A percentile compares a stretch with the other conserved stretches of the same genome.
These are phyloP conservation scores for Latrodectus hesperus DNA, from an alignment of 2,888 invertebrate genomes.

Conservation along the genomic window DNA sequence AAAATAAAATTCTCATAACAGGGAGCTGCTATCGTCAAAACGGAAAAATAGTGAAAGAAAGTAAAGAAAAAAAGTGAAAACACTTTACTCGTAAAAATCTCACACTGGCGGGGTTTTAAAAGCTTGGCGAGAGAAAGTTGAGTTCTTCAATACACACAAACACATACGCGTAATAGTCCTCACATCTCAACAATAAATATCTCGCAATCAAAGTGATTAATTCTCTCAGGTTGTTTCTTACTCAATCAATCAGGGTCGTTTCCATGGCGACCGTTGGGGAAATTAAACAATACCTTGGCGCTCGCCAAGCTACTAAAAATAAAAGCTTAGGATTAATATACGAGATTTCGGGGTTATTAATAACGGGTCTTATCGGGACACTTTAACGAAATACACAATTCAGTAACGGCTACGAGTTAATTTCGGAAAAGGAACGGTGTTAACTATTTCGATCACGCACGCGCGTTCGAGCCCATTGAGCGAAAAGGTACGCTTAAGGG, in stretches of 20 bases:
- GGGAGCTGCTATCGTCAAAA: not conserved
- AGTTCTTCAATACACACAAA: not conserved
- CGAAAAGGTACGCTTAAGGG: not conserved
- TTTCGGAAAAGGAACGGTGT: conserved; percentile 18
- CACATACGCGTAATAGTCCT: not conserved
- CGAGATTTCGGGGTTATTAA: conserved; percentile 43
- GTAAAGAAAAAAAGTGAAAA: not conserved
- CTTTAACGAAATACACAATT: conserved; percentile 54
- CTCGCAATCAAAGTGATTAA: conserved; percentile 48
- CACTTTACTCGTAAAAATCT: not conserved
- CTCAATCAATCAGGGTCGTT: conserved; percentile 56
- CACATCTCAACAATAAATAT: conserved; percentile 29
- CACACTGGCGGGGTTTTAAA: not conserved
- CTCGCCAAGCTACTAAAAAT: conserved; percentile 12
- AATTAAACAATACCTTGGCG: conserved; percentile 59
- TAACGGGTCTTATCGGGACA: conserved; percentile 47
- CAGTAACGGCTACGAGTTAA: conserved; percentile 38
- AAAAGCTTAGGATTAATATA: conserved; percentile 58
- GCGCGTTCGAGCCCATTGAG: not conserved
- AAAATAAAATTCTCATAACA: conserved; percentile 18
- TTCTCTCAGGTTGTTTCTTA: conserved; percentile 49
- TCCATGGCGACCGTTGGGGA: conserved; percentile 34
- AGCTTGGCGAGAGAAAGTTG: not conserved
- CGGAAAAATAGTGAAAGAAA: not conserved
- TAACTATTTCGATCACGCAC: conserved; percentile 54